Percentiles rank a stretch among this genome's conserved stretches.
phyloP scores from a whole-genome alignment of 2,888 invertebrate species.

The Coronaproctus castanopsis region DNA sequence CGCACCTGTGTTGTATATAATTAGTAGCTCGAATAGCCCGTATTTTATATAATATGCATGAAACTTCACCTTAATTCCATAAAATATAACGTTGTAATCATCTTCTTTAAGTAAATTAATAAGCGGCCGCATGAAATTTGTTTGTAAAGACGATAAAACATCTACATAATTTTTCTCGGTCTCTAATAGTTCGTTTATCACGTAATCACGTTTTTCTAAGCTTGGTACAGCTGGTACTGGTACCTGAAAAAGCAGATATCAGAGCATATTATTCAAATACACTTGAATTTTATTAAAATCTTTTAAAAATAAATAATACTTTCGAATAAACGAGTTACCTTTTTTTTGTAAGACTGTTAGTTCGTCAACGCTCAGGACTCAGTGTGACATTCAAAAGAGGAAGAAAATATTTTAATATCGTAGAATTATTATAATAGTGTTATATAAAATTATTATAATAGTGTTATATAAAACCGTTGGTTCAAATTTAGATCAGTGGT shows the following conservation, averaged over 20 bases:
- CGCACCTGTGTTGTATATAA: no score
- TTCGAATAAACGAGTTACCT: not conserved
- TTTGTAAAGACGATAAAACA: constrained; percentile 64
- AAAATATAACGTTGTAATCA: constrained; percentile 64
- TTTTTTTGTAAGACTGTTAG: constrained; percentile 6
- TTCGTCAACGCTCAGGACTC: no score
- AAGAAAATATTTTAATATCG: no score
- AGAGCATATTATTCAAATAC: not conserved
- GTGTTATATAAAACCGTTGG: no score
- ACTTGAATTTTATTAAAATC: not conserved
- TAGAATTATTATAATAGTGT: no score
- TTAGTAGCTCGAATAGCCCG: no score
- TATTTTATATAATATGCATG: no score
- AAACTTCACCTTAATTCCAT: constrained; percentile 76
- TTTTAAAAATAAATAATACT: not conserved
- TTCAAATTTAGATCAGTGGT: no score
- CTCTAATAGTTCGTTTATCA: constrained; percentile 79
- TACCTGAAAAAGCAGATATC: constrained; percentile 17
- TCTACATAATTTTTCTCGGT: constrained; percentile 94
- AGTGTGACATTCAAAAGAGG: no score
- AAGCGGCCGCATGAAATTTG: constrained; percentile 60
- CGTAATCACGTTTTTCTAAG: constrained; percentile 74
- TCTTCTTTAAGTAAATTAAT: constrained; percentile 46
- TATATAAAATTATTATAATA: no score
- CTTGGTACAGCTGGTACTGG: constrained; percentile 22